Conservation (phyloP, 2,888 invertebrate species). For the Trissonchulus sp. region DNA sequence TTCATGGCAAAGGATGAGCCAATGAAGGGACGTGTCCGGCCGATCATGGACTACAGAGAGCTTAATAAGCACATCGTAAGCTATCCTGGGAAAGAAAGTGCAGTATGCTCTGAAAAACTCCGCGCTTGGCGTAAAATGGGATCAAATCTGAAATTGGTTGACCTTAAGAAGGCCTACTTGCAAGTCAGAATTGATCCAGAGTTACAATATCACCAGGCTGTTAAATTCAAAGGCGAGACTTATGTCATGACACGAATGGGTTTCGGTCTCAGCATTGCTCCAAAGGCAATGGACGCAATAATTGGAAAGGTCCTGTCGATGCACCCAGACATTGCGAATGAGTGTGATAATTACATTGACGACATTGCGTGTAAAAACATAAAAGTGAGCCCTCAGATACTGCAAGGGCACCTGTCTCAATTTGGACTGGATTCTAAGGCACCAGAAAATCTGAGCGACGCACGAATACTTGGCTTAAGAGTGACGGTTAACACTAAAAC, state of each 20-base stretch:
- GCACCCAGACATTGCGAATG: neutral
- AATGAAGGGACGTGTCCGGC: too few species aligned
- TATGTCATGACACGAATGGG: too few species aligned
- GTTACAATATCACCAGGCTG: neutral
- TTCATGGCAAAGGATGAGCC: too few species aligned
- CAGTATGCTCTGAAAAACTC: neutral
- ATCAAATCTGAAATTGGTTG: neutral
- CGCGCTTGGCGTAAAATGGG: slow-evolving; percentile 6
- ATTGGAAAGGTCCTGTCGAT: neutral
- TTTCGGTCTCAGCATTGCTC: slow-evolving; percentile 14
- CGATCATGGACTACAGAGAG: too few species aligned
- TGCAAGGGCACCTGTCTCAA: neutral
- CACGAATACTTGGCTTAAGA: neutral
- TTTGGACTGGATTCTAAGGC: neutral
- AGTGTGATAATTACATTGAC: neutral
- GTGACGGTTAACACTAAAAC: neutral
- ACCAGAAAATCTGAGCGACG: neutral
- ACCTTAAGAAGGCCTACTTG: slow-evolving; percentile 4
- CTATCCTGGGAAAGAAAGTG: too few species aligned
- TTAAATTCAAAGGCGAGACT: neutral
- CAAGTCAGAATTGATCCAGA: neutral
- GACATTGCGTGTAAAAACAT: neutral
- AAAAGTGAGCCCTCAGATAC: too few species aligned
- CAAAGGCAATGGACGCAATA: neutral
- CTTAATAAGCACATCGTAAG: too few species aligned